A percentile compares a stretch with the other conserved stretches of the same genome.
Conservation (phyloP, 1,140 invertebrate species). For the Globodera ellingtonae region DNA sequence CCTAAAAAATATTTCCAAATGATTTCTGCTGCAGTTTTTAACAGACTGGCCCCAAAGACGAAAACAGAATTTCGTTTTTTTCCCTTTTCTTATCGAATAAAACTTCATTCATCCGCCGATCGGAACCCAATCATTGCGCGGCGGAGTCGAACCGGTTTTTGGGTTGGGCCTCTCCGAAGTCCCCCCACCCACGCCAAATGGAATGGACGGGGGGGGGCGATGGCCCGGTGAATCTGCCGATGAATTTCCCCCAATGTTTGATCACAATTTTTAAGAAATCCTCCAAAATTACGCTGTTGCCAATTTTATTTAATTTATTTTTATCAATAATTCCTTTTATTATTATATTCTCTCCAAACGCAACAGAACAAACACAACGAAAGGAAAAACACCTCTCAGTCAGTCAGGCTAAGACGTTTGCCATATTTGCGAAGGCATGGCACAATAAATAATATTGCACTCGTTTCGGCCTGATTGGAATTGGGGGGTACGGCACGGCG, state of each 20-base stretch:
- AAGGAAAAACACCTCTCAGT: background rate
- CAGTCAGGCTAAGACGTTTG: conserved; percentile 27
- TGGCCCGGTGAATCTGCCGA: background rate
- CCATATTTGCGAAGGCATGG: conserved; percentile 7
- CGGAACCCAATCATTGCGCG: background rate
- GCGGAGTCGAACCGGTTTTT: background rate
- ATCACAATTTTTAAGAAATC: background rate
- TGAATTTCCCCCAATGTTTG: background rate
- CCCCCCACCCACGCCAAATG: background rate
- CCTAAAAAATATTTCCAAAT: too few species aligned
- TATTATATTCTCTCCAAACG: too few species aligned
- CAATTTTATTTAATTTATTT: background rate
- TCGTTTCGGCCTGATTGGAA: conserved; percentile 30
- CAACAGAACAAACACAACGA: too few species aligned
- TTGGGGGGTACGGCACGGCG: background rate
- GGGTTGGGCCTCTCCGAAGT: background rate
- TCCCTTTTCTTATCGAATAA: background rate
- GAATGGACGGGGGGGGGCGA: background rate
- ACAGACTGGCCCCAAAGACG: too few species aligned
- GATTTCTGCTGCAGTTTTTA: too few species aligned
- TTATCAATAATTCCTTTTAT: background rate
- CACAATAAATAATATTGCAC: conserved; percentile 25
- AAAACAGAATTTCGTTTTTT: background rate
- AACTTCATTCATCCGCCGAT: background rate
- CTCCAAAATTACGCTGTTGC: too few species aligned